phyloP scores from a whole-genome alignment of 1,140 invertebrate species.

The Chelonus insularis region DNA sequence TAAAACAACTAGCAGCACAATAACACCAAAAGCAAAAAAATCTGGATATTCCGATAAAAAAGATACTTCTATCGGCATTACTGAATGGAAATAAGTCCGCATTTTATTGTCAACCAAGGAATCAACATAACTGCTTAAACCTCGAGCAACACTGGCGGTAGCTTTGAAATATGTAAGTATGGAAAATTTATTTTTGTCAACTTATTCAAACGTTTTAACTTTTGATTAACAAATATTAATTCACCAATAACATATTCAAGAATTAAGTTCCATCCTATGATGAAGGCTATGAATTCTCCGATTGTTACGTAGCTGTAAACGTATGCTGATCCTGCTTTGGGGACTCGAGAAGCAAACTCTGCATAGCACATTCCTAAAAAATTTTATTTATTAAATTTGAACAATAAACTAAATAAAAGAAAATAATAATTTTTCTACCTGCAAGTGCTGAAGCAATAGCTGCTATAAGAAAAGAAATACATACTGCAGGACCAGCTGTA shows the following conservation, averaged over 20 bases:
- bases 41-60: conserved; percentile 82
- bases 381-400: neutral
- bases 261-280: conserved; percentile 87
- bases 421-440: conserved; percentile 61
- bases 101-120: conserved; percentile 76
- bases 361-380: conserved; percentile 76
- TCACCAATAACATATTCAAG: conserved; percentile 87
- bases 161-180: conserved; percentile 54
- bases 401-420: conserved; percentile 54
- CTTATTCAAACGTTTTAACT: no score
- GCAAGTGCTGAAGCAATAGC: conserved; percentile 87
- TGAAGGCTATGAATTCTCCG: conserved; percentile 79
- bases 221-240: neutral
- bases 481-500: conserved; percentile 83
- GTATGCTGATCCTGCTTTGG: conserved; percentile 84
- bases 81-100: conserved; percentile 64
- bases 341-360: conserved; percentile 85
- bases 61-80: conserved; percentile 66
- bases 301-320: conserved; percentile 87
- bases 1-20: conserved; percentile 68
- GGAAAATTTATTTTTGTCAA: no score
- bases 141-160: conserved; percentile 88
- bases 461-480: conserved; percentile 86
- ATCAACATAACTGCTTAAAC: conserved; percentile 87
- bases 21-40: conserved; percentile 75